phyloP scores from a whole-genome alignment of 2,113 vertebrate genomes.

The Anarhynchus alexandrinus region DNA sequence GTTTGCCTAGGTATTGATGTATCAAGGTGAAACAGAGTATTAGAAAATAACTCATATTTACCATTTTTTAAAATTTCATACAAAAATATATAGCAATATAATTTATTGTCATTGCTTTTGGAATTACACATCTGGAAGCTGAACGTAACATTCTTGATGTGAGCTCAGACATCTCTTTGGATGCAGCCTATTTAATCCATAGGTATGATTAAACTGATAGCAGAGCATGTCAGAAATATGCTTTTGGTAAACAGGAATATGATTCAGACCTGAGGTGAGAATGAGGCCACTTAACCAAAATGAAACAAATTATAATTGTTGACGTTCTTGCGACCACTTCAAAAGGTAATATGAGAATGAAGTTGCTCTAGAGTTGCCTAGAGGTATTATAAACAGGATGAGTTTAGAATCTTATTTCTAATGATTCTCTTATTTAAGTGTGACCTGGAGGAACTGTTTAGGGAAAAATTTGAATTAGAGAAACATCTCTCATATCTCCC shows the following conservation, averaged over 20 bases:
- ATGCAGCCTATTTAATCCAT: background rate
- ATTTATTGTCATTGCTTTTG: background rate
- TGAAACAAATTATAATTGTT: background rate
- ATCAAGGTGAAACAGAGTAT: background rate
- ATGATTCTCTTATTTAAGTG: background rate
- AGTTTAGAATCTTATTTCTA: background rate
- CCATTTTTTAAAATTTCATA: background rate
- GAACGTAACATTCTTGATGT: background rate
- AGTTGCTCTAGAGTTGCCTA: background rate
- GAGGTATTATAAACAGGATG: background rate
- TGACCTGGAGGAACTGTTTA: background rate
- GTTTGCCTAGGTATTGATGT: background rate
- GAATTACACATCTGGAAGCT: background rate
- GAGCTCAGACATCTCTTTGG: background rate
- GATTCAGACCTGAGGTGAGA: background rate
- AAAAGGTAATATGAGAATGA: background rate
- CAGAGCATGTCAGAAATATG: background rate
- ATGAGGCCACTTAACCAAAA: background rate
- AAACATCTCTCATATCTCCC: background rate
- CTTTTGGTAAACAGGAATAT: background rate
- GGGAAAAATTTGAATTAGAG: background rate
- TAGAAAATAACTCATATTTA: background rate
- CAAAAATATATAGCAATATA: background rate
- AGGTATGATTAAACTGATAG: background rate
- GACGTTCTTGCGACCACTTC: background rate